A percentile compares a stretch with the other conserved stretches of the same genome.
These are phyloP conservation scores for Drosophila bocqueti DNA, from an alignment of 1,140 invertebrate genomes.

Conservation along the genomic window DNA sequence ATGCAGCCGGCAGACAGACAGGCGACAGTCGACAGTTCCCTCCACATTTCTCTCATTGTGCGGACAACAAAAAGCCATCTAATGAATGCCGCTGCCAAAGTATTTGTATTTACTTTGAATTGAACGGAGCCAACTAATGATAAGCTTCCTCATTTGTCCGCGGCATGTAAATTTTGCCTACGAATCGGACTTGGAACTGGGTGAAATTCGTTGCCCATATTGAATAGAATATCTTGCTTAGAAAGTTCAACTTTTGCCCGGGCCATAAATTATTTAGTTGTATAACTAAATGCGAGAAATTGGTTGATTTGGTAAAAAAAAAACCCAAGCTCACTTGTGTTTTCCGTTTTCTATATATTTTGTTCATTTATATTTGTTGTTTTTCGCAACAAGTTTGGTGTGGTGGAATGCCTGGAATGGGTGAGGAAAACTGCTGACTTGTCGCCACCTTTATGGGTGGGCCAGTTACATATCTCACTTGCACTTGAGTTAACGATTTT, in stretches of 20 bases:
- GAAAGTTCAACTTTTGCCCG: constrained; percentile 47
- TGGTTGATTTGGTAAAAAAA: constrained; percentile 10
- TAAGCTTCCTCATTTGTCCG: constrained; percentile 75
- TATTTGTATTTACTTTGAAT: constrained; percentile 59
- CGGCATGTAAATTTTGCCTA: constrained; percentile 58
- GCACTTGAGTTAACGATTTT: constrained; percentile 14
- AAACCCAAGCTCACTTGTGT: constrained; percentile 2
- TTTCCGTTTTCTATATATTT: constrained; percentile 4
- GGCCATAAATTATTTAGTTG: constrained; percentile 45
- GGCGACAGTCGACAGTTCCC: constrained; percentile 37
- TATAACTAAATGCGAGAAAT: constrained; percentile 49
- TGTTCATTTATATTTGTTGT: constrained; percentile 2
- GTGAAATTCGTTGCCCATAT: constrained; percentile 63
- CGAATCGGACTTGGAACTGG: constrained; percentile 46
- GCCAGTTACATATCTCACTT: constrained; percentile 42
- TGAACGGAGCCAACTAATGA: constrained; percentile 61
- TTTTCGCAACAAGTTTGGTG: constrained; percentile 34
- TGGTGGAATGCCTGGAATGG: constrained; percentile 30
- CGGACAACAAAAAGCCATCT: constrained; percentile 52
- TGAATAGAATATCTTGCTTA: constrained; percentile 51
- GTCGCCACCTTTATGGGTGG: constrained; percentile 48
- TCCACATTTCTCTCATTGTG: constrained; percentile 47
- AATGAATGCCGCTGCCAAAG: constrained; percentile 62
- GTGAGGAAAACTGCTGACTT: constrained; percentile 49
- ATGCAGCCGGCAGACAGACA: constrained; percentile 11